A percentile compares a stretch with the other conserved stretches of the same genome.
Evolutionary conservation across 2,113 vertebrate species (phyloP).

Genomic region (Protobothrops mucrosquamatus): DNA sequence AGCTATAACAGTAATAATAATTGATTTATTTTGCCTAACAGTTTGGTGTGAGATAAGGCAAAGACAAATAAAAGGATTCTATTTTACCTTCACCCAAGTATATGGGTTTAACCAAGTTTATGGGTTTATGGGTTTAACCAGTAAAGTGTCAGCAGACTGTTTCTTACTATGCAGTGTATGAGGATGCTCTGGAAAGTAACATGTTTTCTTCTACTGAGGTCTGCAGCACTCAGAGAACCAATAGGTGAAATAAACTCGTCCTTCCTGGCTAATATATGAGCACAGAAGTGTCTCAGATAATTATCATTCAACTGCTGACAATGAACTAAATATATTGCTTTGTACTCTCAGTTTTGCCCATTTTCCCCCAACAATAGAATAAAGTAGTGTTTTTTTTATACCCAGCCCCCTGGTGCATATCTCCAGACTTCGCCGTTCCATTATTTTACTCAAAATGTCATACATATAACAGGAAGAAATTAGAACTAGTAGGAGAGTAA

Average conservation of each 20-base stretch:
- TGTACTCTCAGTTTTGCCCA: neutral
- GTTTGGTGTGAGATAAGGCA: neutral
- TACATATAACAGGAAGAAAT: neutral
- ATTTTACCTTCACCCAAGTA: neutral
- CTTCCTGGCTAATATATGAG: neutral
- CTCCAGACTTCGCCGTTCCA: neutral
- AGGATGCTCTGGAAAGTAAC: neutral
- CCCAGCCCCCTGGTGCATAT: neutral
- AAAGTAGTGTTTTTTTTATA: neutral
- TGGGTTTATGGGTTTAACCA: neutral
- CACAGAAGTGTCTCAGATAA: neutral
- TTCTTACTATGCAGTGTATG: too few relatives aligned
- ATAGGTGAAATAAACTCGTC: neutral
- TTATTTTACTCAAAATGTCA: neutral
- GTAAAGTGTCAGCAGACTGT: neutral
- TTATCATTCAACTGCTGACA: neutral
- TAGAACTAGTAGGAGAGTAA: neutral
- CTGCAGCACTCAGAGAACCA: neutral
- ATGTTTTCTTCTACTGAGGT: neutral
- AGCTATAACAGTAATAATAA: neutral
- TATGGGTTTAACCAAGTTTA: neutral
- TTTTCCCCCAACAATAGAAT: neutral
- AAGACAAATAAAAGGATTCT: neutral
- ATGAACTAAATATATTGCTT: neutral
- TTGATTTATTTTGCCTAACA: neutral